Conservation (phyloP, 2,888 invertebrate genomes). For the Cetonia aurata region DNA sequence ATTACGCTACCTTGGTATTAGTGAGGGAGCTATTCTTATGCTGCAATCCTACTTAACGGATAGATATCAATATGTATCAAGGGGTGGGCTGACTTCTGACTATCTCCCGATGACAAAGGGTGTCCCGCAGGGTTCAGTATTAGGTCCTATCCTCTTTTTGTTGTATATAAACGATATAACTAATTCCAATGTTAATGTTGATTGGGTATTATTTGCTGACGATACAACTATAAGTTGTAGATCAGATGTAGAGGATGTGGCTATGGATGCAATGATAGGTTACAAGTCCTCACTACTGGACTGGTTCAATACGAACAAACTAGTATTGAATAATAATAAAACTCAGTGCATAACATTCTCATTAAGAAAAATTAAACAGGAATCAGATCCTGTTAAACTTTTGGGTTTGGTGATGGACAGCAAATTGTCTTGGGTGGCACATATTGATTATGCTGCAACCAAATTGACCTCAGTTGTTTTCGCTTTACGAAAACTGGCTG, state of each 20-base stretch:
- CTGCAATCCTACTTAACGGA: too few species aligned
- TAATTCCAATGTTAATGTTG: not conserved
- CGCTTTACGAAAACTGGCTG: not conserved
- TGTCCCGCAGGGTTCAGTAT: too few species aligned
- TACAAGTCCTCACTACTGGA: slow-evolving; percentile 2
- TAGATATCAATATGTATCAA: too few species aligned
- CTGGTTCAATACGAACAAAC: slow-evolving; percentile 11
- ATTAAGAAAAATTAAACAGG: slow-evolving; percentile 6
- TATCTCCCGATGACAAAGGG: too few species aligned
- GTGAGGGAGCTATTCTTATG: too few species aligned
- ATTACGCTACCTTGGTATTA: too few species aligned
- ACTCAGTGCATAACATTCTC: not conserved
- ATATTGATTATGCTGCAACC: slow-evolving; percentile 13
- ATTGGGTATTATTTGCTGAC: slow-evolving; percentile 1
- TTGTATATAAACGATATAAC: not conserved
- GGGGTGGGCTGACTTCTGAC: too few species aligned
- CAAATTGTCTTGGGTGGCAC: not conserved
- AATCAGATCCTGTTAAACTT: slow-evolving; percentile 12
- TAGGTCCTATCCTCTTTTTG: too few species aligned
- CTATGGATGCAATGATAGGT: not conserved
- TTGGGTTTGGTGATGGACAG: not conserved
- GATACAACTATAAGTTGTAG: not conserved
- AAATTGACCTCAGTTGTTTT: slow-evolving; percentile 6
- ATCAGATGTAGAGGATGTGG: not conserved
- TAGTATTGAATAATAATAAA: slow-evolving; percentile 12